Percentiles rank a stretch among this genome's conserved stretches.
phyloP scores from a whole-genome alignment of 2,888 invertebrate species.

The Cheilosia urbana region DNA sequence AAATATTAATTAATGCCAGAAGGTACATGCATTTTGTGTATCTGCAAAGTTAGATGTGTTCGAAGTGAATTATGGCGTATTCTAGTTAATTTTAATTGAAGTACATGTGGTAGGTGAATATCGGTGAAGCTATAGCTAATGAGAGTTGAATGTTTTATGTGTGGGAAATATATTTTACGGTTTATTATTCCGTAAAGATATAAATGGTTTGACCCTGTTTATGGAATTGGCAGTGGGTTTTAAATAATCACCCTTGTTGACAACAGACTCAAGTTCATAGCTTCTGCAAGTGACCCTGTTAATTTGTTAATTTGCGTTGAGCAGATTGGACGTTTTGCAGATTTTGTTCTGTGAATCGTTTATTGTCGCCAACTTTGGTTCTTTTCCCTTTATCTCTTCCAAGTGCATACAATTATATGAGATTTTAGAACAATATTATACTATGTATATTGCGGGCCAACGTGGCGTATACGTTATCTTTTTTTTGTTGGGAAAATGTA shows the following conservation, averaged over 20 bases:
- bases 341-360: too few species aligned
- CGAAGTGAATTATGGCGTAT: neutral
- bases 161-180: neutral
- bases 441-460: too few species aligned
- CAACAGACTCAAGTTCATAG: neutral
- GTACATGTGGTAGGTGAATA: neutral
- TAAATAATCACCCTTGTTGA: neutral
- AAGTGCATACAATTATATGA: too few species aligned
- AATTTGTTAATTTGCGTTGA: neutral
- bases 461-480: too few species aligned
- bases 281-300: neutral
- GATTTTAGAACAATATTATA: too few species aligned
- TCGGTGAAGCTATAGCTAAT: neutral
- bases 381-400: too few species aligned
- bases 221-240: neutral
- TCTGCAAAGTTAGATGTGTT: too few species aligned
- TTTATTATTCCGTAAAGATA: neutral
- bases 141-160: neutral
- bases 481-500: too few species aligned
- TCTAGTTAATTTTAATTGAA: neutral
- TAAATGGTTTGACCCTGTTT: neutral
- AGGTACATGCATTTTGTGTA: neutral
- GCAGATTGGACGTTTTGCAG: neutral
- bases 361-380: too few species aligned
- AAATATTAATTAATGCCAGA: constrained; percentile 3